Conservation (phyloP, 2,797 vertebrate species). For the Acipenser oxyrinchus region DNA sequence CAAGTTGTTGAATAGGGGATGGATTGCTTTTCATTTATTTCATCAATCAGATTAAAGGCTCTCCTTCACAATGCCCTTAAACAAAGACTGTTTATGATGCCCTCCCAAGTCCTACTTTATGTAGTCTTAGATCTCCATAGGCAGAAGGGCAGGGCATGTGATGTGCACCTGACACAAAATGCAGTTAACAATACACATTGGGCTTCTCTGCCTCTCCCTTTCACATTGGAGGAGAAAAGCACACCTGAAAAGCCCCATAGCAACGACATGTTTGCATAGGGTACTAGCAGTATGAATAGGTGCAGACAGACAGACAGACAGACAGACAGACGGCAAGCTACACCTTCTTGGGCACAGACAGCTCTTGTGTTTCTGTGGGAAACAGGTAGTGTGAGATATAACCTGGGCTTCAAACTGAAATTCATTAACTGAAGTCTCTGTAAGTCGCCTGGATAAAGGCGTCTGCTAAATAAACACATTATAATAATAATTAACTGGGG, state of each 20-base stretch:
- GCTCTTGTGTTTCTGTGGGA: too few relatives aligned
- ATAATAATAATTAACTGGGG: too few relatives aligned
- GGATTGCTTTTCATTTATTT: conserved; percentile 79
- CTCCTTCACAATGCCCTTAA: conserved; percentile 73
- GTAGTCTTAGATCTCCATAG: conserved; percentile 60
- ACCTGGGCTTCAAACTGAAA: too few relatives aligned
- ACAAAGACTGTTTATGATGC: conserved; percentile 71
- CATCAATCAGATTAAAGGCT: conserved; percentile 77
- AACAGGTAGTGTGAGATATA: too few relatives aligned
- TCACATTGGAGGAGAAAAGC: neutral
- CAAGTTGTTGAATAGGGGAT: conserved; percentile 76
- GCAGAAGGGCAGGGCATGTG: conserved; percentile 52
- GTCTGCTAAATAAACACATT: too few relatives aligned
- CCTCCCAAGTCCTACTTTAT: conserved; percentile 62
- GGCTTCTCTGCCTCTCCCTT: neutral
- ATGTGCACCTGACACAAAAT: conserved; percentile 50
- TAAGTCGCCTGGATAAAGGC: too few relatives aligned
- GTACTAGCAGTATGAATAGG: neutral
- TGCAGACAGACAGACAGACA: neutral
- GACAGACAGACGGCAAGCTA: neutral
- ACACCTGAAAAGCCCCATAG: neutral
- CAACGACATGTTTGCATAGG: neutral
- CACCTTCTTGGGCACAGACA: too few relatives aligned
- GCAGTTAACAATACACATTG: conserved; percentile 29
- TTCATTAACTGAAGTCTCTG: too few relatives aligned